phyloP scores from a whole-genome alignment of 1,140 invertebrate genomes.

The Brachionus asplanchnoidis region DNA sequence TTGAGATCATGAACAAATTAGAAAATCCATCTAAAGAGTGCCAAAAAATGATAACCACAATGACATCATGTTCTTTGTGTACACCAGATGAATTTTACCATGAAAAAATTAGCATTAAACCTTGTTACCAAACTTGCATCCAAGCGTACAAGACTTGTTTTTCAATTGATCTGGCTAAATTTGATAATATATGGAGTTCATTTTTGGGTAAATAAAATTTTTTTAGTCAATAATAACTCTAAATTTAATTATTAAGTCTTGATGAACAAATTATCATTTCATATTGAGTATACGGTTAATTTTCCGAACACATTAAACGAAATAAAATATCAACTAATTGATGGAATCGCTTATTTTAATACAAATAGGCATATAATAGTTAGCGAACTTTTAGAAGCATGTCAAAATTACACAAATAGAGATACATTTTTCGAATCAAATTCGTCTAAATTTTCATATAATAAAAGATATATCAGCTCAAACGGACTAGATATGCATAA shows the following conservation, averaged over 20 bases:
- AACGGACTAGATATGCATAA: neutral
- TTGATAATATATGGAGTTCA: neutral
- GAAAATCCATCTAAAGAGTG: slow-evolving; percentile 23
- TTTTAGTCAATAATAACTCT: neutral
- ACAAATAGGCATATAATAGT: neutral
- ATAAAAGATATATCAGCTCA: neutral
- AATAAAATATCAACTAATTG: slow-evolving; percentile 5
- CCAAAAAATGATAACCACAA: neutral
- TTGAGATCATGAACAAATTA: neutral
- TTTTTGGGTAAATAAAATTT: neutral
- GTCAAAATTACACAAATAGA: neutral
- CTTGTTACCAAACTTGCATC: neutral
- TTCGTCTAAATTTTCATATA: neutral
- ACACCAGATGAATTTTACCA: neutral
- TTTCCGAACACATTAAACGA: slow-evolving; percentile 10
- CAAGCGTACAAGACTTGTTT: neutral
- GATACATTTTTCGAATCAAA: neutral
- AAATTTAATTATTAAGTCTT: neutral
- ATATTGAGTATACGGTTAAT: neutral
- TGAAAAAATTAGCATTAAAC: neutral
- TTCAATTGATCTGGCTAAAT: neutral
- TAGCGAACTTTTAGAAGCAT: neutral
- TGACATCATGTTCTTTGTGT: neutral
- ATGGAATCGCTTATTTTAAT: slow-evolving; percentile 3
- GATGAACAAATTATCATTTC: slow-evolving; percentile 18